Evolutionary conservation across 2,797 vertebrate species (phyloP).

Genomic region (Crocidura indochinensis): DNA sequence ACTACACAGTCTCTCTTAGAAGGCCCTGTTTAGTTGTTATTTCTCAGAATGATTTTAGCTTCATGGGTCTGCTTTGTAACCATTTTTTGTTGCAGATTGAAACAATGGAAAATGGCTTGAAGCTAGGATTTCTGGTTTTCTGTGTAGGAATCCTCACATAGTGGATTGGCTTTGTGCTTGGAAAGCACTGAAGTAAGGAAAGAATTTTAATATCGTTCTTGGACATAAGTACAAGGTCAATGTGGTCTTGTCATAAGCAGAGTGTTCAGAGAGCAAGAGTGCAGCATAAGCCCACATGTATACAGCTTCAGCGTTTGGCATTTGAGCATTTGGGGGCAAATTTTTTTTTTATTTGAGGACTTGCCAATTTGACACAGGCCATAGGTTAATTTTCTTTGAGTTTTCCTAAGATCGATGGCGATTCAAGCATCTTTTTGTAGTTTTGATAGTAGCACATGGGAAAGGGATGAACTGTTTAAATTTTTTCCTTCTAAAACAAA

Average conservation of each 20-base stretch:
- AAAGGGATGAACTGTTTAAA: conserved; percentile 36
- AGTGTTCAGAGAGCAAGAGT: conserved; percentile 32
- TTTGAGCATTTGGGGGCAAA: conserved; percentile 26
- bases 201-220: conserved; percentile 61
- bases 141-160: conserved; percentile 50
- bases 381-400: not conserved
- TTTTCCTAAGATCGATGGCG: conserved; percentile 18
- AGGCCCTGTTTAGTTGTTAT: conserved; percentile 58
- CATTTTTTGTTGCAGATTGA: conserved; percentile 78
- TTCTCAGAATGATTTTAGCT: conserved; percentile 53
- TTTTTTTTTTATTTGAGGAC: conserved; percentile 30
- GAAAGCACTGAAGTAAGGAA: conserved; percentile 43
- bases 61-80: conserved; percentile 71
- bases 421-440: conserved; percentile 52
- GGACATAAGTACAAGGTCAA: conserved; percentile 70
- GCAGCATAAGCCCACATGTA: conserved; percentile 51
- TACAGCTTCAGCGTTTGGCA: conserved; percentile 22
- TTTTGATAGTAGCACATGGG: conserved; percentile 59
- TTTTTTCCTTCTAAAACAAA: conserved; percentile 66
- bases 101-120: conserved; percentile 85
- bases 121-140: conserved; percentile 72
- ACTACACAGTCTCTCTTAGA: conserved; percentile 82
- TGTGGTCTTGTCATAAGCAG: conserved; percentile 64
- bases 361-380: conserved; percentile 30
- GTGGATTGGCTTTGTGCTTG: conserved; percentile 72